Evolutionary conservation across 1,140 invertebrate genomes (phyloP), one percentile per base, ranked within the genome.

Genomic region (Brachionus paranguensis): DNA sequence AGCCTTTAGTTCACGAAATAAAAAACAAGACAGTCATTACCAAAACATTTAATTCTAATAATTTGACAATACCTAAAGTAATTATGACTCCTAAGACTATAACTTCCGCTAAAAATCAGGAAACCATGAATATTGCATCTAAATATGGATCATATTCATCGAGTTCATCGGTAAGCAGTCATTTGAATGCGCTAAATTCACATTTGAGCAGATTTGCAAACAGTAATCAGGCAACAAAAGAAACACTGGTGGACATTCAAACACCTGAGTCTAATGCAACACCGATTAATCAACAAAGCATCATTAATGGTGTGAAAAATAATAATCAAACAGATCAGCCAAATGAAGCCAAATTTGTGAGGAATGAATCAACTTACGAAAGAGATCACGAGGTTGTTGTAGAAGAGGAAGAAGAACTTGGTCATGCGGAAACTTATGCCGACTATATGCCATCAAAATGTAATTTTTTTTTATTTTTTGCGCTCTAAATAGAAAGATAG

Each of bases 371-470:
- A 27, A 50, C 53, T 8, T 47, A 27, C 27, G 78, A 81, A 29
- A 47, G 27, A 11, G 78, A 81, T 43, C 55, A 81, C 7, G 55
- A 65, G 43, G 33, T 81, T 43, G 41, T 68, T 20, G 33, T 41
- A 11, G 78, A 81, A 64, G 78, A 81, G 10, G 78, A 81, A 37
- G 78, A 81, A 43, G 78, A 81, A 20, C 33, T 81, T 33, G 81
- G 65, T 47, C 60, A 84, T 84, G 96, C 96, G 0, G 97, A 99
- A 91, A 99, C 97, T 0, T 99, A 98, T 88, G 93, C 95, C 24
- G 96, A 98, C 87, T 99, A 99, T 87, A 97, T 96, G 94, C 97
- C 97, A 5, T 92, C 93, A 1, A 99, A 99, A 92, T 91, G 94
- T 95, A 91, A 91, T 74, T 74, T 74, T 33, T n/a, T 33, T 33